Percentiles rank a stretch among this genome's conserved stretches.
Conservation (phyloP, 2,113 vertebrate species). For the Trogon melanurus region DNA sequence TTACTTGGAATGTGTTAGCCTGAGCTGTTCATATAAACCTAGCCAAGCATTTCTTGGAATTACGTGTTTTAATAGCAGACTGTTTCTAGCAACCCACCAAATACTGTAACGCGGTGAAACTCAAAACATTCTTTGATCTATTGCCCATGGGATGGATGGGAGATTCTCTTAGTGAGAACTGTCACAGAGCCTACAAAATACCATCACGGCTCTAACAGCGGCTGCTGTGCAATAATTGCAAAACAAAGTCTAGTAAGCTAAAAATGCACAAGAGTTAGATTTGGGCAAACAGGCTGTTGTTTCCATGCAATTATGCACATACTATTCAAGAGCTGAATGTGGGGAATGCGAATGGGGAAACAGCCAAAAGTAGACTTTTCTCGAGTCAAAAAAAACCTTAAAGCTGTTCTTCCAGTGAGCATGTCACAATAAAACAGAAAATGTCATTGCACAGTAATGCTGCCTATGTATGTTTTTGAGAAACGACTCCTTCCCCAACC, state of each 20-base stretch:
- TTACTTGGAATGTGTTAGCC: background rate
- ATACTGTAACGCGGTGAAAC: background rate
- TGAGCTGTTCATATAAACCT: background rate
- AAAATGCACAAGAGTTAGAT: background rate
- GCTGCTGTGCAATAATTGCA: background rate
- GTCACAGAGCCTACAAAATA: background rate
- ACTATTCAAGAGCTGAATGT: background rate
- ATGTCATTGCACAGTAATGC: background rate
- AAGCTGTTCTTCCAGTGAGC: background rate
- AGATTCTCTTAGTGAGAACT: background rate
- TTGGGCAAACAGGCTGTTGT: background rate
- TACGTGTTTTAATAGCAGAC: background rate
- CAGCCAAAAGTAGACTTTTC: background rate
- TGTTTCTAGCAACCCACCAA: background rate
- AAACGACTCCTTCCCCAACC: background rate
- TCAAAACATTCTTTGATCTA: background rate
- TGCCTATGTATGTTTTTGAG: background rate
- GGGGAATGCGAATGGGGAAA: background rate
- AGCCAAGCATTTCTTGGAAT: background rate
- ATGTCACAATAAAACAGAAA: background rate
- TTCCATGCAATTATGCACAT: background rate
- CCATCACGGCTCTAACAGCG: background rate
- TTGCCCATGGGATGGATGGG: background rate
- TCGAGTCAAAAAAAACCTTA: background rate
- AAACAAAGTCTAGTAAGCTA: background rate